Evolutionary conservation across 2,113 vertebrate species (phyloP).

Genomic region (Plotosus lineatus): DNA sequence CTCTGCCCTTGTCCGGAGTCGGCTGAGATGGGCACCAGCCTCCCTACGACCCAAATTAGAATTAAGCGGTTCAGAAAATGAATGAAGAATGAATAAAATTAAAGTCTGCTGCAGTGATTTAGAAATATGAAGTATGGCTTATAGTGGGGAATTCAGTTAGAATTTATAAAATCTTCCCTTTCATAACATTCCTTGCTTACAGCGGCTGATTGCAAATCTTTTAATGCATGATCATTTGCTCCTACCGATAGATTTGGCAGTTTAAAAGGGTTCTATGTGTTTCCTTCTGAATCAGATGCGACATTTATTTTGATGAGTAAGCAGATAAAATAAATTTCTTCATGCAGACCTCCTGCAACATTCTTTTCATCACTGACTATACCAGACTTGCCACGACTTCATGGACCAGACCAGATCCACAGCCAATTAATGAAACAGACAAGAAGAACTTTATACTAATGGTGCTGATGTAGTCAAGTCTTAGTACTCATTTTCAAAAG

Average conservation of each 20-base stretch:
- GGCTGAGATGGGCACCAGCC: too few species aligned
- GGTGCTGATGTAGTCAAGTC: not conserved
- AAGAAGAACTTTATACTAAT: not conserved
- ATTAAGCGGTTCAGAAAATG: too few species aligned
- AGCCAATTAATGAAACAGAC: not conserved
- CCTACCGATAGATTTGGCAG: not conserved
- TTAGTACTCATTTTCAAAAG: not conserved
- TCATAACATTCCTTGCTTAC: not conserved
- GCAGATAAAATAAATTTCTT: not conserved
- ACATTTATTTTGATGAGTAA: not conserved
- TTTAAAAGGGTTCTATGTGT: not conserved
- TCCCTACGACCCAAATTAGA: too few species aligned
- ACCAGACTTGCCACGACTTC: not conserved
- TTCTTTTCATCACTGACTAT: not conserved
- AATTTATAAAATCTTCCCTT: not conserved
- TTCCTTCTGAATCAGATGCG: not conserved
- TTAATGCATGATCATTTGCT: not conserved
- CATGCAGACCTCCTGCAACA: not conserved
- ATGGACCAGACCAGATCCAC: not conserved
- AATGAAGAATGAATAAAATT: too few species aligned
- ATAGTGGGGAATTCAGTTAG: not conserved
- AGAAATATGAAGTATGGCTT: not conserved
- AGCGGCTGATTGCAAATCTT: not conserved
- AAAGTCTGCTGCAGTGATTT: too few species aligned
- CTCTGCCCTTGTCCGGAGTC: too few species aligned